Percentiles rank a stretch among this genome's conserved stretches.
phyloP scores from a whole-genome alignment of 1,140 invertebrate species.

The Drosophila nigromelanica region DNA sequence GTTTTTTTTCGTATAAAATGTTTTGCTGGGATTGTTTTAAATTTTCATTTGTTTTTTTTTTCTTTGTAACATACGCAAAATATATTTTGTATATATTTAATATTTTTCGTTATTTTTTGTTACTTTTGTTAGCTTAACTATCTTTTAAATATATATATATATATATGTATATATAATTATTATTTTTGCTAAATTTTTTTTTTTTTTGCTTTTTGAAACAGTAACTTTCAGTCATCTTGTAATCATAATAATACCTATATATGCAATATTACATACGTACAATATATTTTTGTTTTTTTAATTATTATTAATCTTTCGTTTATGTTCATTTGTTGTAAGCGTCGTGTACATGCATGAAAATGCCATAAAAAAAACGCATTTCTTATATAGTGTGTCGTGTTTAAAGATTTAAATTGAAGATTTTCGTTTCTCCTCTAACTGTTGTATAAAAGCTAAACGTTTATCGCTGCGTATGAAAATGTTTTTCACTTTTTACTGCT shows the following conservation, averaged over 20 bases:
- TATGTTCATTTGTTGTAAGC: constrained; percentile 65
- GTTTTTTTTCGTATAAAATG: constrained; percentile 64
- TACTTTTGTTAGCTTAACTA: constrained; percentile 27
- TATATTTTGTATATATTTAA: constrained; percentile 74
- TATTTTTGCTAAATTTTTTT: constrained; percentile 62
- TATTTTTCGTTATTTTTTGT: constrained; percentile 20
- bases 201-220: constrained; percentile 67
- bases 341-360: constrained; percentile 65
- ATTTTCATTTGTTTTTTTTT: constrained; percentile 44
- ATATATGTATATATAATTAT: constrained; percentile 62
- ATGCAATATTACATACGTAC: constrained; percentile 63
- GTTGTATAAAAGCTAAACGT: constrained; percentile 77
- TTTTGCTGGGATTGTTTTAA: constrained; percentile 50
- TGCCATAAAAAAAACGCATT: constrained; percentile 56
- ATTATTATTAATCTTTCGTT: constrained; percentile 28
- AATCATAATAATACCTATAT: constrained; percentile 80
- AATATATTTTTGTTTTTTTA: constrained; percentile 60
- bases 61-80: constrained; percentile 70
- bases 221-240: constrained; percentile 81
- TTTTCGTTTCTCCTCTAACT: constrained; percentile 44
- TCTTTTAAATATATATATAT: constrained; percentile 51
- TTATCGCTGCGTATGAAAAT: constrained; percentile 68
- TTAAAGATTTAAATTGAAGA: constrained; percentile 33
- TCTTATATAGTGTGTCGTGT: constrained; percentile 82
- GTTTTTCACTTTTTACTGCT: constrained; percentile 27